These are phyloP conservation scores for Trilocha varians DNA, from an alignment of 2,888 invertebrate genomes.

Conservation along the genomic window DNA sequence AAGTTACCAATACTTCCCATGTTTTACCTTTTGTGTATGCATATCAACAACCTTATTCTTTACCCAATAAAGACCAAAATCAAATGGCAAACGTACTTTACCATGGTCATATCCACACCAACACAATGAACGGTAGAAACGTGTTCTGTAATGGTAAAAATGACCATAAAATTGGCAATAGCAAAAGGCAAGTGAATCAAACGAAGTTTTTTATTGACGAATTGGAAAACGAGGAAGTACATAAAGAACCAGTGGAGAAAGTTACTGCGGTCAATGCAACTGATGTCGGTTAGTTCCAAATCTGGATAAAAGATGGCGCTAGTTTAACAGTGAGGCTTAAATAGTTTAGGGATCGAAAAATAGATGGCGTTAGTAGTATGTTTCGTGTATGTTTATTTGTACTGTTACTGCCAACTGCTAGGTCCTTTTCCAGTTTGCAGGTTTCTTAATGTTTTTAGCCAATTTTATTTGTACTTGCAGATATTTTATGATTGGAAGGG, in stretches of 20 bases:
- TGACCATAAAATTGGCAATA: constrained; percentile 4
- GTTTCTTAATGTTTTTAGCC: too few relatives aligned
- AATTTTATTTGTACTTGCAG: too few relatives aligned
- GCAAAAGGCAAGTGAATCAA: constrained; percentile 12
- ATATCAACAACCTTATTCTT: constrained; percentile 23
- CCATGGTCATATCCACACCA: constrained; percentile 33
- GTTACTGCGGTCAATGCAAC: background rate
- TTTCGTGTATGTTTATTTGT: too few relatives aligned
- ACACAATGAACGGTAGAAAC: constrained; percentile 12
- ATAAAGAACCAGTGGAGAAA: background rate
- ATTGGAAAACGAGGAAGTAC: constrained; percentile 13
- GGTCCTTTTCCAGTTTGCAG: too few relatives aligned
- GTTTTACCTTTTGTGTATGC: constrained; percentile 36
- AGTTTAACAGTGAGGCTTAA: too few relatives aligned
- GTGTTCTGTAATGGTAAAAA: constrained; percentile 5
- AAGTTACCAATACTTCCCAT: constrained; percentile 13
- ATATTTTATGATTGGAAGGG: too few relatives aligned
- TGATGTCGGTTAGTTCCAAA: background rate
- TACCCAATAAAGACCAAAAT: constrained; percentile 11
- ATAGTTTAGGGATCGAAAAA: too few relatives aligned
- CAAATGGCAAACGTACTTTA: constrained; percentile 29
- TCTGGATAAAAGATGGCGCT: background rate
- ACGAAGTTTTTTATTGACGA: constrained; percentile 34
- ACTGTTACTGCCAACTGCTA: too few relatives aligned
- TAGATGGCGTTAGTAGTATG: too few relatives aligned